A percentile compares a stretch with the other conserved stretches of the same genome.
phyloP scores from a whole-genome alignment of 35 echinoderm and acorn worm genomes.

The Heliocidaris tuberculata region DNA sequence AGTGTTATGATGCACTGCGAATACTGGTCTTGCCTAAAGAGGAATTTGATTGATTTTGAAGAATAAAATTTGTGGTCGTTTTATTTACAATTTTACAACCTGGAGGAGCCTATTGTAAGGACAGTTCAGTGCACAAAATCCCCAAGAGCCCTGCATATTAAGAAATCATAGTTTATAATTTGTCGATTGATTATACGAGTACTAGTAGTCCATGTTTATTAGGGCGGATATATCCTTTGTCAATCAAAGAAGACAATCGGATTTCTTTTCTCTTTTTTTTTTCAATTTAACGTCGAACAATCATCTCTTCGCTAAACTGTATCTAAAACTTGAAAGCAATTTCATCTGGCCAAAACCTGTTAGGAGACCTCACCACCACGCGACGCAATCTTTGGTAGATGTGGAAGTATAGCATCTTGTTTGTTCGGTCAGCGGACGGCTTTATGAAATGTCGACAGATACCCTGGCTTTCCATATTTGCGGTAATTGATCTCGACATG shows the following conservation, averaged over 20 bases:
- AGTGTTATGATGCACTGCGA: too few relatives aligned
- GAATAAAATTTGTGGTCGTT: too few relatives aligned
- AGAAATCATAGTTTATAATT: too few relatives aligned
- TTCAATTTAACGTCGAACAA: neutral
- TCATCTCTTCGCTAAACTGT: too few relatives aligned
- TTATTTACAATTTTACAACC: too few relatives aligned
- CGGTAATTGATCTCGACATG: conserved; percentile 2
- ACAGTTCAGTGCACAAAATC: too few relatives aligned
- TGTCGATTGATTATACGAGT: too few relatives aligned
- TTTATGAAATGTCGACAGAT: neutral
- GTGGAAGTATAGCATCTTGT: neutral
- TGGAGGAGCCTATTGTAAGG: too few relatives aligned
- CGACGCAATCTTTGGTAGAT: neutral
- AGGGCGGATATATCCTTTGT: neutral
- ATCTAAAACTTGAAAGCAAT: neutral
- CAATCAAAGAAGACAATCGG: neutral
- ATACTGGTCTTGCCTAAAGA: too few relatives aligned
- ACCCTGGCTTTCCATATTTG: neutral
- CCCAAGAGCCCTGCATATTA: too few relatives aligned
- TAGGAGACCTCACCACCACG: neutral
- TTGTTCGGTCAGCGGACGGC: neutral
- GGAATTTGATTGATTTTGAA: too few relatives aligned
- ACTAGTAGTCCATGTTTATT: neutral
- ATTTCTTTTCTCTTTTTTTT: neutral
- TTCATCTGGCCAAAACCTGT: neutral